These are phyloP conservation scores for Meiosimyza decipiens DNA, from an alignment of 2,888 invertebrate species.

Conservation along the genomic window DNA sequence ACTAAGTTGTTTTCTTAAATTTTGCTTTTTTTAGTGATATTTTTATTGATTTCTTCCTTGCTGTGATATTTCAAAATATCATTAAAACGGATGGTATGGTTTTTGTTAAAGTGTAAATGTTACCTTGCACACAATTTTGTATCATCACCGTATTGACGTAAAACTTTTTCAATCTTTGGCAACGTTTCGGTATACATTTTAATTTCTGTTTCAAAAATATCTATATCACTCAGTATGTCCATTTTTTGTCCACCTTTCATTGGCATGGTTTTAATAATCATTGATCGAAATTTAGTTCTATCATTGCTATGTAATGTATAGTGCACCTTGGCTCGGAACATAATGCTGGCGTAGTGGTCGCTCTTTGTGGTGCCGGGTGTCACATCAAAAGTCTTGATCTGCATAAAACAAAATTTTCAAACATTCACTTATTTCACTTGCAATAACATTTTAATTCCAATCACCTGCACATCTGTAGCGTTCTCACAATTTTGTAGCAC, in stretches of 20 bases:
- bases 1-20: too few relatives aligned
- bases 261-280: constrained; percentile 49
- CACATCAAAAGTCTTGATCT: constrained; percentile 4
- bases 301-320: constrained; percentile 23
- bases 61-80: too few relatives aligned
- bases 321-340: constrained; percentile 47
- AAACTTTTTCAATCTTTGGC: constrained; percentile 48
- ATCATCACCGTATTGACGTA: constrained; percentile 46
- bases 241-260: constrained; percentile 42
- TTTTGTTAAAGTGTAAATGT: not conserved
- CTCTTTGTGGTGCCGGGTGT: constrained; percentile 46
- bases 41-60: too few relatives aligned
- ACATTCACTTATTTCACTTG: too few relatives aligned
- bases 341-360: constrained; percentile 51
- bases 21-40: too few relatives aligned
- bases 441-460: too few relatives aligned
- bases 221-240: constrained; percentile 41
- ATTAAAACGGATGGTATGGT: too few relatives aligned
- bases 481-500: constrained; percentile 39
- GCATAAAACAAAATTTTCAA: too few relatives aligned
- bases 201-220: constrained; percentile 49
- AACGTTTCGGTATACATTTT: constrained; percentile 49
- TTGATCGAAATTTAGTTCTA: constrained; percentile 27
- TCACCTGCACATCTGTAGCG: not conserved
- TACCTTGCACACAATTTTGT: constrained; percentile 36